Percentiles rank a stretch among this genome's conserved stretches.
These are phyloP conservation scores for Tachysurus fulvidraco DNA, from an alignment of 2,113 vertebrate genomes.

Conservation along the genomic window DNA sequence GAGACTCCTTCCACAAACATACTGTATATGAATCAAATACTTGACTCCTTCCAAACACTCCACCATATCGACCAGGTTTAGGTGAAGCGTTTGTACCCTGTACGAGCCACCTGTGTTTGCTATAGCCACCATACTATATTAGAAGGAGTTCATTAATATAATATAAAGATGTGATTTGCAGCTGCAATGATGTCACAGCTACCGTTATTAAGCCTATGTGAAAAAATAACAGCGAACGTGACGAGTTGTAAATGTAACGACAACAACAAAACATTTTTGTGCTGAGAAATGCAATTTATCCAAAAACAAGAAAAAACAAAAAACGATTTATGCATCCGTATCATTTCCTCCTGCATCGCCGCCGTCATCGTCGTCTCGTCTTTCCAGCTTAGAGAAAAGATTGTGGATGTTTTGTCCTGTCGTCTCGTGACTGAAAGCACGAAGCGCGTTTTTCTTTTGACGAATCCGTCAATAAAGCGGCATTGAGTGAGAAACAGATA, in stretches of 20 bases:
- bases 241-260: neutral
- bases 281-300: neutral
- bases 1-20: neutral
- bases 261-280: neutral
- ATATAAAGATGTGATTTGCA: neutral
- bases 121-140: neutral
- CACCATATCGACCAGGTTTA: neutral
- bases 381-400: neutral
- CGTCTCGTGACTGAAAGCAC: neutral
- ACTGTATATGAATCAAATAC: no score
- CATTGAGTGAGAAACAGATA: slow-evolving; percentile 14
- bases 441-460: slow-evolving; percentile 5
- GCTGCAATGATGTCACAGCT: neutral
- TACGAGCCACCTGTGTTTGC: neutral
- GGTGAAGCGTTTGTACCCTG: no score
- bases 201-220: neutral
- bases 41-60: neutral
- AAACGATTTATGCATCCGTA: neutral
- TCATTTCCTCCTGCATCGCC: neutral
- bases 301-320: no score
- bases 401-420: neutral
- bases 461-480: slow-evolving; percentile 16
- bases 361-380: rapidly evolving
- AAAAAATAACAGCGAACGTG: neutral
- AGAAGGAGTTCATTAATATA: neutral